Evolutionary conservation across 2,113 vertebrate genomes (phyloP).

Genomic region (Fregata magnificens): DNA sequence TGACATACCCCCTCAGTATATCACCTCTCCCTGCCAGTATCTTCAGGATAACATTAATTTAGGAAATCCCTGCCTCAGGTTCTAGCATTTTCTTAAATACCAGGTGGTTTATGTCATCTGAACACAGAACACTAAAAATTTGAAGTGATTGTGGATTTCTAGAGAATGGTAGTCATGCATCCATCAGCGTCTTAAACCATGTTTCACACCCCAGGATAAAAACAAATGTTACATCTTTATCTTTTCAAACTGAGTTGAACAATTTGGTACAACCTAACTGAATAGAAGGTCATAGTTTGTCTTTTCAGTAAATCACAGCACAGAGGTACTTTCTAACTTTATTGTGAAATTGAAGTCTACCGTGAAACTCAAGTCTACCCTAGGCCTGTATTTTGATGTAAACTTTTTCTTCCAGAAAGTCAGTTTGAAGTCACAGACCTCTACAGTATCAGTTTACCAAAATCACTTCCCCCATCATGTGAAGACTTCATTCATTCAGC

Average conservation of each 20-base stretch:
- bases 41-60: background rate
- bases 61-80: background rate
- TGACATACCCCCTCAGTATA: background rate
- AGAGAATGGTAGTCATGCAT: background rate
- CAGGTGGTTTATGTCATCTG: background rate
- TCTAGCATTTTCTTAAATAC: background rate
- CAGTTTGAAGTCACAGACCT: background rate
- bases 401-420: background rate
- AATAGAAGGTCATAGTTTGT: background rate
- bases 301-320: background rate
- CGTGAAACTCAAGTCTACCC: background rate
- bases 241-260: background rate
- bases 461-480: background rate
- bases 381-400: background rate
- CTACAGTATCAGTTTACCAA: background rate
- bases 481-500: background rate
- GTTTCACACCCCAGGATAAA: background rate
- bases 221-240: background rate
- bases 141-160: background rate
- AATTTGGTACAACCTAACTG: background rate
- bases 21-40: background rate
- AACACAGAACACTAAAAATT: background rate
- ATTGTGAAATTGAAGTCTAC: background rate
- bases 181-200: background rate
- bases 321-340: background rate